Evolutionary conservation across 2,797 vertebrate genomes (phyloP), one percentile per base, ranked within the genome.

Genomic region (Typhlichthys subterraneus): DNA sequence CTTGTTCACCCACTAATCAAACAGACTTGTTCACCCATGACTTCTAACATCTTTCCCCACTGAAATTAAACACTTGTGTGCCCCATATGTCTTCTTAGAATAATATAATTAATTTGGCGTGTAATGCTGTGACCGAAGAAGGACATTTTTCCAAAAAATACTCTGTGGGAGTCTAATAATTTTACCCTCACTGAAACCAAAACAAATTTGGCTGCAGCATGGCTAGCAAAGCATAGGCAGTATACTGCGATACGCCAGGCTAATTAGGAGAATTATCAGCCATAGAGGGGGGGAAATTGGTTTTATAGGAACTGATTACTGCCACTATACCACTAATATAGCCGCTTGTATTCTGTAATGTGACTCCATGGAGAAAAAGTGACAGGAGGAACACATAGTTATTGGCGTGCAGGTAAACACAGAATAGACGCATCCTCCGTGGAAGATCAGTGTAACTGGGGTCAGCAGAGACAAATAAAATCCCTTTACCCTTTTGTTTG

Each of bases 201-300:
- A 62, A 75, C 61, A 77, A 81, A 78, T 53, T 42, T 9, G 60
- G 59, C 53, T 0, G 0, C 66, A 42, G 51, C 38, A 52, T 52
- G 64, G 65, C 62, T 3, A 48, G 70, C 64, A 42, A 45, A 13
- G 56, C 59, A 59, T 49, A 76, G 69, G 79, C 61, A 64, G 76
- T 81, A 70, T 71, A 11, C 66, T 66, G 76, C 77, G 48, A 67
- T 76, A 72, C 53, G 68, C 53, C 47, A 1, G 4, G 63, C 13
- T 92, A 91, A 93, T 90, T 92, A 88, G 88, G 90, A 87, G 93
- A 91, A 92, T 91, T 88, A 80, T 72, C 75, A 79, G 73, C 79
- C 77, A 72, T 62, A 69, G 73, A 56, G 59, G 61, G 17, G 61
- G 53, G 52, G 59, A 77, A 70, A 64, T 54, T 33, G 62, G 58